A percentile compares a stretch with the other conserved stretches of the same genome.
phyloP scores from a whole-genome alignment of 2,888 invertebrate species.

The Phengaris arion region DNA sequence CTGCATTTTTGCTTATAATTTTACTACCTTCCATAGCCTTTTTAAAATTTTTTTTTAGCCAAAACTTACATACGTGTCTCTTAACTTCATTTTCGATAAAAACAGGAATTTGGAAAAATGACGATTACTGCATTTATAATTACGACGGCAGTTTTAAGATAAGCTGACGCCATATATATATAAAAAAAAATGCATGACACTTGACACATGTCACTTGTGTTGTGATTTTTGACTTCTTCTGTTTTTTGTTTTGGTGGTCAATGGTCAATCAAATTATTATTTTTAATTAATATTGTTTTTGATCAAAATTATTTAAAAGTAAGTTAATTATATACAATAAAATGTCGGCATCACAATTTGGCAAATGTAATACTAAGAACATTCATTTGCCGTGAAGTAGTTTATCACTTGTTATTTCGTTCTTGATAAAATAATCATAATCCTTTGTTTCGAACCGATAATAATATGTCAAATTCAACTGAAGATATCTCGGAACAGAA shows the following conservation, averaged over 20 bases:
- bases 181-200: too few relatives aligned
- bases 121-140: too few relatives aligned
- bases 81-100: too few relatives aligned
- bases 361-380: not conserved
- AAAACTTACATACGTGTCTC: too few relatives aligned
- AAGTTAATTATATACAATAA: not conserved
- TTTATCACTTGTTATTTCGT: not conserved
- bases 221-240: not conserved
- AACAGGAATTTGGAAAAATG: too few relatives aligned
- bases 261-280: not conserved
- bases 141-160: too few relatives aligned
- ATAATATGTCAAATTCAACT: constrained; percentile 23
- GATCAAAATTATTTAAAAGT: not conserved
- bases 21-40: too few relatives aligned
- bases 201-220: too few relatives aligned
- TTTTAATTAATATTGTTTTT: not conserved
- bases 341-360: not conserved
- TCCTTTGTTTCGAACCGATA: not conserved
- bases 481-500: constrained; percentile 29
- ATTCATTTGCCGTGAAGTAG: not conserved
- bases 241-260: not conserved
- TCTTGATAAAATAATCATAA: not conserved
- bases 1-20: too few relatives aligned
- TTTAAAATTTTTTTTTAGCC: too few relatives aligned
- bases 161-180: too few relatives aligned